Percentiles rank a stretch among this genome's conserved stretches.
Conservation (phyloP, 2,888 invertebrate species). For the Ennomos quercinarius region DNA sequence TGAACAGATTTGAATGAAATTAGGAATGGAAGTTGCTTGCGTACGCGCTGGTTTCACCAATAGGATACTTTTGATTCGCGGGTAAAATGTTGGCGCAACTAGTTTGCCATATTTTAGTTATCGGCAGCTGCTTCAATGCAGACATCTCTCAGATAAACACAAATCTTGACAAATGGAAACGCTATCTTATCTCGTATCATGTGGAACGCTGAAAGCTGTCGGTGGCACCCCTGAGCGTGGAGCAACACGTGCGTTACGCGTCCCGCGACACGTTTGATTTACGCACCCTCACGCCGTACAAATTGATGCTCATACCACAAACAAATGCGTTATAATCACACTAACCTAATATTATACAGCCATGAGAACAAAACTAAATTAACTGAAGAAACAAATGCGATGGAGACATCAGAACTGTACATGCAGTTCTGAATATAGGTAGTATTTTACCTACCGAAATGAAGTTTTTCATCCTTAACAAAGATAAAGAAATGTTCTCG, state of each 20-base stretch:
- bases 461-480: no score
- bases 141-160: no score
- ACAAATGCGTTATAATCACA: conserved; percentile 58
- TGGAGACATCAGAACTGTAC: conserved; percentile 26
- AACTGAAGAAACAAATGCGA: conserved; percentile 15
- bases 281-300: conserved; percentile 65
- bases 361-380: conserved; percentile 1
- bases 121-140: no score
- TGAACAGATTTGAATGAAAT: no score
- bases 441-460: no score
- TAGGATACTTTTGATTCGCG: no score
- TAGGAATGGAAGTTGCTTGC: no score
- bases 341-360: conserved; percentile 5
- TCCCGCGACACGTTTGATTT: conserved; percentile 70
- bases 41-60: no score
- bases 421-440: no score
- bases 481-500: no score
- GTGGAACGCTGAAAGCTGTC: conserved; percentile 11
- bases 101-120: no score
- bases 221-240: conserved; percentile 40
- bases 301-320: conserved; percentile 62
- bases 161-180: conserved; percentile 7
- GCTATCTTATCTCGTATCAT: conserved; percentile 30
- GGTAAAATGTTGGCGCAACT: no score
- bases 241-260: conserved; percentile 65